Base-by-base conservation (phyloP, 1,140 invertebrate genomes). In the Gerris buenoi region DNA sequence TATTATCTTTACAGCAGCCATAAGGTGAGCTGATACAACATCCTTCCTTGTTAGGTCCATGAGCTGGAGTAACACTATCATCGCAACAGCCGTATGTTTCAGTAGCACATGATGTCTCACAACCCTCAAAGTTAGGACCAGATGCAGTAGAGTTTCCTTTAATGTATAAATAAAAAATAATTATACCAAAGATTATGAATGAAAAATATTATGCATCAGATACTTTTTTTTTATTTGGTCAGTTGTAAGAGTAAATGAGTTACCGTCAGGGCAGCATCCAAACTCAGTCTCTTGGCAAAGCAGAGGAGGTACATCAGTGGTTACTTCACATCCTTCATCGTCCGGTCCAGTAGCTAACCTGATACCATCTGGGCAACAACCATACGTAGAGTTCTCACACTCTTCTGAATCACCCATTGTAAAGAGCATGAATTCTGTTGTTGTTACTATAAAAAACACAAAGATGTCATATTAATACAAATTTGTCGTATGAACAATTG, bases 1-100 rank as follows among this genome's bases (percentile, higher is more conserved):
- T 86, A 71, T 95, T 92, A 75, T 97, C 93, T 0, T 90, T 90
- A 74, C 94, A 97, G 77, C 94, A 97, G 18, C 92, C 90, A 74
- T 81, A 89, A 1, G 76, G 72, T 1, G 83, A 79, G 2, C 81
- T 80, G 27, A 92, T 75, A 74, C 91, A 95, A 77, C 92, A 96
- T 1, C 91, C 91, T 76, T 94, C 88, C 56, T 82, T 78, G 69
- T 86, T 85, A 0, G 84, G 85, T 57, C 93, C 95, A 74, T 93
- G 89, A 0, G 95, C 90, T 1, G 91, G 82, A 0, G 90, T 95
- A 66, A 85, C 76, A 0, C 84, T 84, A 75, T 98, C 95, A 3
- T 84, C 82, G 76, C 96, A 98, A 75, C 95, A 98, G 25, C 94
- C 94, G 74, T 86, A 89, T 1, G 82, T 79, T n/a, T 85, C 84